A percentile compares a stretch with the other conserved stretches of the same genome.
These are phyloP conservation scores for Lonchura striata DNA, from an alignment of 2,113 vertebrate species.

Conservation along the genomic window DNA sequence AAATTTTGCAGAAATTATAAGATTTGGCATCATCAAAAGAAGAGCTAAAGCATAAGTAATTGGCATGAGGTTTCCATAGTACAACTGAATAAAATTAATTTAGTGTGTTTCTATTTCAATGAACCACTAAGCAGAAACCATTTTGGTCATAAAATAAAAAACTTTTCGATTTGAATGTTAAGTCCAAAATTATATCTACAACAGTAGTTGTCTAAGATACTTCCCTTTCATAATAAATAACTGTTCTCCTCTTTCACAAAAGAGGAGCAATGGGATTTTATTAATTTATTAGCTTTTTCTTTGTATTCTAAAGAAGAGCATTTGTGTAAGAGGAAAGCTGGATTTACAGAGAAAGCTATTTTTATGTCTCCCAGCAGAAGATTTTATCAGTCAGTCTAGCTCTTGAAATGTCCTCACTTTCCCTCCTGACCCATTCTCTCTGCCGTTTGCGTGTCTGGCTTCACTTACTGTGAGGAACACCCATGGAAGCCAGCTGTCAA, in stretches of 20 bases:
- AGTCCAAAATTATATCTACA: not conserved
- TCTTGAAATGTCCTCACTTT: not conserved
- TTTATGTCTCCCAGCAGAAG: not conserved
- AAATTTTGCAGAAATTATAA: not conserved
- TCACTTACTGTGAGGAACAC: not conserved
- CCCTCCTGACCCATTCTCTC: not conserved
- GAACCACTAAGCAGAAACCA: not conserved
- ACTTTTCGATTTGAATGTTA: not conserved
- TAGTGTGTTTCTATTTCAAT: not conserved
- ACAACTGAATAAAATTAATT: not conserved
- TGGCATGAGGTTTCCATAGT: not conserved
- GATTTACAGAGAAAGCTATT: not conserved
- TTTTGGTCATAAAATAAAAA: not conserved
- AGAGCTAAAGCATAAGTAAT: not conserved
- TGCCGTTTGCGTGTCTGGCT: not conserved
- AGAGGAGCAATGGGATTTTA: not conserved
- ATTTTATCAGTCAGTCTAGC: not conserved
- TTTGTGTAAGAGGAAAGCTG: not conserved
- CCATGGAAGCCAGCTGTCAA: not conserved
- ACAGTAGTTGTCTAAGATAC: not conserved
- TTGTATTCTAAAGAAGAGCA: not conserved
- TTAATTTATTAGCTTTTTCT: not conserved
- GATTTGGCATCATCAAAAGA: not conserved
- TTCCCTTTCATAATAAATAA: not conserved
- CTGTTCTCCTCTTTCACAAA: not conserved